A percentile compares a stretch with the other conserved stretches of the same genome.
Evolutionary conservation across 2,113 vertebrate genomes (phyloP).

Genomic region (Chiloscyllium plagiosum): DNA sequence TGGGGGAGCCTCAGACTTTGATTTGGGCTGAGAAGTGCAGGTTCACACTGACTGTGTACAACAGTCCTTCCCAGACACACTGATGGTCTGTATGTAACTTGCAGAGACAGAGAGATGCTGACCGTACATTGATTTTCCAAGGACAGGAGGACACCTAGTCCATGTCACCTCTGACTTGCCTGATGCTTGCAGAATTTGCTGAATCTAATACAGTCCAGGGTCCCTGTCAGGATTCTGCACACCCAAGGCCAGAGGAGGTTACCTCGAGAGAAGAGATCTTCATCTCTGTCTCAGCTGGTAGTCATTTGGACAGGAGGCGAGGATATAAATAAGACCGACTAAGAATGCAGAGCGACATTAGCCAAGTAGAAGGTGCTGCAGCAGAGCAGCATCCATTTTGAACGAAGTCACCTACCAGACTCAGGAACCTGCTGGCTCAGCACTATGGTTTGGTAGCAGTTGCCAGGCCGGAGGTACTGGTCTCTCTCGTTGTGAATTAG

Average conservation of each 20-base stretch:
- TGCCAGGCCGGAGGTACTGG: background rate
- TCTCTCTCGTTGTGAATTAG: constrained; percentile 14
- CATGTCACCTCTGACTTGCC: too few relatives aligned
- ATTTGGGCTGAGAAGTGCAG: too few relatives aligned
- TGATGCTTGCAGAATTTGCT: too few relatives aligned
- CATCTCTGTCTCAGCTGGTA: background rate
- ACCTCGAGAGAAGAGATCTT: background rate
- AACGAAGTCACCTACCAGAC: background rate
- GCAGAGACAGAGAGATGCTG: too few relatives aligned
- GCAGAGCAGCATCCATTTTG: background rate
- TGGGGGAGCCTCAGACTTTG: too few relatives aligned
- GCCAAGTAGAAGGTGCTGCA: rapidly evolving
- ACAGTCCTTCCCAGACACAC: too few relatives aligned
- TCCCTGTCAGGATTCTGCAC: background rate
- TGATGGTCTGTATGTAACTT: too few relatives aligned
- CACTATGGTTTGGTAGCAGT: background rate
- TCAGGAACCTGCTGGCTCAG: background rate
- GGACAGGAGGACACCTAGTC: background rate
- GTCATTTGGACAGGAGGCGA: background rate
- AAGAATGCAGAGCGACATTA: background rate
- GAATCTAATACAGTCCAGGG: too few relatives aligned
- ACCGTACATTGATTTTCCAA: background rate
- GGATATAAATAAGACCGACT: background rate
- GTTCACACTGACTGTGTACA: too few relatives aligned
- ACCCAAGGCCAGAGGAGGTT: background rate